Percentiles rank a stretch among this genome's conserved stretches.
Conservation (phyloP, 64 coral and sea anemone species). For the Hydrozoanthus tunicans region DNA sequence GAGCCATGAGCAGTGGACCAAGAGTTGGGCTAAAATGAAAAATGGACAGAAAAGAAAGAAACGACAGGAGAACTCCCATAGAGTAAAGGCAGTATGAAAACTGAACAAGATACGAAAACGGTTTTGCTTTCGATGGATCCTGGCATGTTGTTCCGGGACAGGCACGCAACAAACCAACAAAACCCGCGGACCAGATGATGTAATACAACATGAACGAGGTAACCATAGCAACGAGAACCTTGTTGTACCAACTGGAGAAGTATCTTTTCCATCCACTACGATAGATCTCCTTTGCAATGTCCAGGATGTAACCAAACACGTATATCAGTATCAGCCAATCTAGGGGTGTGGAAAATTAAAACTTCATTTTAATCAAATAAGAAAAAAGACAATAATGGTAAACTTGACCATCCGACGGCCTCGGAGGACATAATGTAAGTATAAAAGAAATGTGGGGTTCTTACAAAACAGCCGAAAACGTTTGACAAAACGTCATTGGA, state of each 20-base stretch:
- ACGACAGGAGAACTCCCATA: not conserved
- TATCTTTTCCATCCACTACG: not conserved
- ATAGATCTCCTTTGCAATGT: not conserved
- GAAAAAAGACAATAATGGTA: no score
- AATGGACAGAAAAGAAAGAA: not conserved
- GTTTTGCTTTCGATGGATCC: not conserved
- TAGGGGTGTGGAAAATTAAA: not conserved
- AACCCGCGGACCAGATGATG: not conserved
- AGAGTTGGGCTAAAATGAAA: conserved; percentile 12
- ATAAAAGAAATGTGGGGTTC: no score
- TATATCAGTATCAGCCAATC: not conserved
- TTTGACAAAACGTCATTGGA: no score
- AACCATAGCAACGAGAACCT: not conserved
- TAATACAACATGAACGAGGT: not conserved
- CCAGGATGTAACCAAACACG: not conserved
- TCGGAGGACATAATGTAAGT: no score
- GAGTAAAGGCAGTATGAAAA: not conserved
- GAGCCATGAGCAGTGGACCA: conserved; percentile 7
- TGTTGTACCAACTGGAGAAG: not conserved
- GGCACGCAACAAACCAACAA: not conserved
- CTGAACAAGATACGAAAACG: not conserved
- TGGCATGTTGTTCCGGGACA: not conserved
- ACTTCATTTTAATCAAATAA: no score
- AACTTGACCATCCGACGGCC: no score
- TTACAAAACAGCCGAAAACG: no score